Evolutionary conservation across 2,113 vertebrate genomes (phyloP), one percentile per base, ranked within the genome.

Genomic region (Azemiops feae): DNA sequence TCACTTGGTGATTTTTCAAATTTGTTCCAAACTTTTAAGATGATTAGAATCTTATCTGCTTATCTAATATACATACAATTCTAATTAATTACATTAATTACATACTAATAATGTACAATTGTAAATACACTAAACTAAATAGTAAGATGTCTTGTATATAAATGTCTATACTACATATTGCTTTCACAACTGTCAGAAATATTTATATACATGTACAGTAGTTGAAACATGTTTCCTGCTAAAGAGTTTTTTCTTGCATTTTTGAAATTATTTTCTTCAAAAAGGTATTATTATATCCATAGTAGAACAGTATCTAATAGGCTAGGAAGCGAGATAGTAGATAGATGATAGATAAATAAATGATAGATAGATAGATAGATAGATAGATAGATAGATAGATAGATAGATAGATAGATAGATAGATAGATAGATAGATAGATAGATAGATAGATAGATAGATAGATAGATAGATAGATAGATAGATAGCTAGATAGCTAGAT

Each of bases 151-250:
- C 57, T 64, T n/a, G 27, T n/a, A 11, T 30, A 60, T 27, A 27
- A 25, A 60, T 27, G 25, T 8, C 58, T 27, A 27, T 60, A 25
- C 9, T 30, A 60, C 10, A 30, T 64, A 30, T 30, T 64, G 27
- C 10, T 64, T 64, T 64, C 58, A 64, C 58, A 69, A 69, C 11
- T 5, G 27, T 69, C 60, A n/a, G 60, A n/a, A 69, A n/a, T 69
- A n/a, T 69, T 69, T 69, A 96, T 95, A 93, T 95, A 92, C 92
- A 89, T 92, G 92, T 89, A 50, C 47, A 50, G 47, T 50, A 96
- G 81, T 54, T 89, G 45, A 74, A 88, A 89, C 89, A 94, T 85
- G 18, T 53, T 94, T 96, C 2, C 92, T 7, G 5, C 81, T 93
- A 5, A 87, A 11, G 85, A n/a, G 39, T 89, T 0, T 53, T 23